Percentiles rank a stretch among this genome's conserved stretches.
These are phyloP conservation scores for Drosophila kohkoa DNA, from an alignment of 1,140 invertebrate genomes.

Conservation along the genomic window DNA sequence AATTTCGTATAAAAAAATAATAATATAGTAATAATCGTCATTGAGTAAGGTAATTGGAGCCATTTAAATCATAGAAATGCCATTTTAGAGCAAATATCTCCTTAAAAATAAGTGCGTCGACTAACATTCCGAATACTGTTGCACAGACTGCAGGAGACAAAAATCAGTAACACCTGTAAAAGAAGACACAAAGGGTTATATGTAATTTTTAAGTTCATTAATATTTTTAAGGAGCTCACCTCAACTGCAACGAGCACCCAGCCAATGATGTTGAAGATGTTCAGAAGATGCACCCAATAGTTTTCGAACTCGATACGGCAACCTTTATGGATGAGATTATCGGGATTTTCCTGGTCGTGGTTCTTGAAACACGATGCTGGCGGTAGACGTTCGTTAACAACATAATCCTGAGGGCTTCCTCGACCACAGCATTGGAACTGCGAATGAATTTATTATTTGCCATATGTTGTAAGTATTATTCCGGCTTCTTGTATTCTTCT, in stretches of 20 bases:
- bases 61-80: slow-evolving; percentile 37
- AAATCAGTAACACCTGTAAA: slow-evolving; percentile 61
- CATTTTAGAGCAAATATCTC: background rate
- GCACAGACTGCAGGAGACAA: slow-evolving; percentile 72
- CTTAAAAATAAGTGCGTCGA: slow-evolving; percentile 65
- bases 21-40: slow-evolving; percentile 30
- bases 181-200: background rate
- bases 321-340: slow-evolving; percentile 72
- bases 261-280: slow-evolving; percentile 66
- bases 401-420: slow-evolving; percentile 75
- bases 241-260: slow-evolving; percentile 66
- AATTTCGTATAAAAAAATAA: slow-evolving; percentile 34
- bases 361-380: slow-evolving; percentile 65
- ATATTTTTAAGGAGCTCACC: slow-evolving; percentile 41
- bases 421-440: slow-evolving; percentile 87
- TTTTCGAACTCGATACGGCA: slow-evolving; percentile 76
- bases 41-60: slow-evolving; percentile 15
- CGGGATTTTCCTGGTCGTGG: slow-evolving; percentile 61
- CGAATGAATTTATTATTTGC: background rate
- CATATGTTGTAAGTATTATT: background rate
- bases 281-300: slow-evolving; percentile 68
- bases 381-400: slow-evolving; percentile 55
- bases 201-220: background rate
- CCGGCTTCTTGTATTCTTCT: background rate
- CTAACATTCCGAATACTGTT: slow-evolving; percentile 80